Conservation (phyloP, 2,113 vertebrate species). For the Telmatochromis sp. region DNA sequence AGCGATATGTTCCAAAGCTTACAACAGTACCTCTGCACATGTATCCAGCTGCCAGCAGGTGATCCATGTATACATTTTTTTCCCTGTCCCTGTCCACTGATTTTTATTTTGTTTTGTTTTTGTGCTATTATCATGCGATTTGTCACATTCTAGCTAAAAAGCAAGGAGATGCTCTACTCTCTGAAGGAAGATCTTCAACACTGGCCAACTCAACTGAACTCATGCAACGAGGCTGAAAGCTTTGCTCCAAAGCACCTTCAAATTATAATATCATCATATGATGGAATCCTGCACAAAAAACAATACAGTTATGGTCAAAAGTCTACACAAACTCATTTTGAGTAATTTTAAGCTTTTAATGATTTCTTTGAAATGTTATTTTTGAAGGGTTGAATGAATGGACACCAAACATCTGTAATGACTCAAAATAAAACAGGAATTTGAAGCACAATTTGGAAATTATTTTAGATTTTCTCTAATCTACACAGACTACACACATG, state of each 20-base stretch:
- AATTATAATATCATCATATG: background rate
- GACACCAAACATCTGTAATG: background rate
- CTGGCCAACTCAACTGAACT: background rate
- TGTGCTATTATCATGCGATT: background rate
- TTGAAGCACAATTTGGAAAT: background rate
- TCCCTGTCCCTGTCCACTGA: fast-evolving
- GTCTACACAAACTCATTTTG: background rate
- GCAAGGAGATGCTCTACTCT: background rate
- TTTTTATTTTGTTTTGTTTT: background rate
- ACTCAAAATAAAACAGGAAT: background rate
- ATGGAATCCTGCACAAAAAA: background rate
- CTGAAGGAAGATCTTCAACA: background rate
- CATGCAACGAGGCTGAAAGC: fast-evolving
- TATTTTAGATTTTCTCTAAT: background rate
- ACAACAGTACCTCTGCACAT: background rate
- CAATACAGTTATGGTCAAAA: background rate
- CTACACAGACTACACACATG: background rate
- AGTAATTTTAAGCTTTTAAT: background rate
- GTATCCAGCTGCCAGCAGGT: background rate
- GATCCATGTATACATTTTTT: background rate
- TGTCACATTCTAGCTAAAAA: background rate
- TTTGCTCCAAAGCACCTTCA: background rate
- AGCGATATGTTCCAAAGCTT: background rate
- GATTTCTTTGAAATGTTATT: background rate
- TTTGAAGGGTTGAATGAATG: background rate